These are phyloP conservation scores for Micrasema minimum DNA, from an alignment of 1,140 invertebrate genomes.

Conservation along the genomic window DNA sequence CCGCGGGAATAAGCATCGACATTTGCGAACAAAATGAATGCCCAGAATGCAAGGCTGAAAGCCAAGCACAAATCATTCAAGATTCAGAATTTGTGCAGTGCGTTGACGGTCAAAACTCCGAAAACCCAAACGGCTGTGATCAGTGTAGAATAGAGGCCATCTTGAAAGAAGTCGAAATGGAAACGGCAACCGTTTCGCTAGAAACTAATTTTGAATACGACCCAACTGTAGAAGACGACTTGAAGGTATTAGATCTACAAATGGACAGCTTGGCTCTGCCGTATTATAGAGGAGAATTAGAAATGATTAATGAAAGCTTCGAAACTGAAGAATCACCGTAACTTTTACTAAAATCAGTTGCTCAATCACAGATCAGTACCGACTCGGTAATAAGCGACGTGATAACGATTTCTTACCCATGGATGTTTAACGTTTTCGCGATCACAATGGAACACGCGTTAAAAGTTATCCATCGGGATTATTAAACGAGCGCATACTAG, in stretches of 20 bases:
- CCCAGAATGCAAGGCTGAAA: slow-evolving; percentile 9
- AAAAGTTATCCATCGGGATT: too few species aligned
- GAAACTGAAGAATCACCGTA: slow-evolving; percentile 43
- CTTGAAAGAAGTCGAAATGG: slow-evolving; percentile 13
- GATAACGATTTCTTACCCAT: too few species aligned
- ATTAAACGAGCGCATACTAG: too few species aligned
- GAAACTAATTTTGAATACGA: slow-evolving; percentile 50
- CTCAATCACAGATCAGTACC: too few species aligned
- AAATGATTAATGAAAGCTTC: slow-evolving; percentile 53
- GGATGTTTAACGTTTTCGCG: too few species aligned
- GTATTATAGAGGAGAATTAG: slow-evolving; percentile 45
- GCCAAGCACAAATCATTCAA: background rate
- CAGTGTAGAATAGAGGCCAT: slow-evolving; percentile 31
- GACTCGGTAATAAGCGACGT: too few species aligned
- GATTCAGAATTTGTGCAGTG: background rate
- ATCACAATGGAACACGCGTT: too few species aligned
- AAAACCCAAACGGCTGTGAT: background rate
- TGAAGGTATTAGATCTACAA: slow-evolving; percentile 3
- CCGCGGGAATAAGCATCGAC: slow-evolving; percentile 41
- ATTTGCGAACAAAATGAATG: slow-evolving; percentile 32
- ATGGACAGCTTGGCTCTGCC: slow-evolving; percentile 43
- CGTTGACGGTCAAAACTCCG: background rate
- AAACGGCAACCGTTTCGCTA: slow-evolving; percentile 20
- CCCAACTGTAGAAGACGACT: slow-evolving; percentile 14
- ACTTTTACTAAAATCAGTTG: too few species aligned